Percentiles rank a stretch among this genome's conserved stretches.
phyloP scores from a whole-genome alignment of 2,113 vertebrate species.

The Ibidorhyncha struthersii region DNA sequence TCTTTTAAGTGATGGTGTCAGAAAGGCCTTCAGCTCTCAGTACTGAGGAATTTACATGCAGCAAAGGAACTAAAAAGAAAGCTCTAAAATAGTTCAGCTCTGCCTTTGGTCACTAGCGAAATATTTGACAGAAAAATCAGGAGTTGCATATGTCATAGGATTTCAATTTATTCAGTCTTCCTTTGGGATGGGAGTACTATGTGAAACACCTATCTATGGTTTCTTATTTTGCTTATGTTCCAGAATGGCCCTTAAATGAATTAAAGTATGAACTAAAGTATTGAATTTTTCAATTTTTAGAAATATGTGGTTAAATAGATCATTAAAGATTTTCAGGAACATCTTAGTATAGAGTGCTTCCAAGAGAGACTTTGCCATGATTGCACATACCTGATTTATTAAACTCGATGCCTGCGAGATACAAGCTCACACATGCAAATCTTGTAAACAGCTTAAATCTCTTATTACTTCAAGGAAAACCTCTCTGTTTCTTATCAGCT shows the following conservation, averaged over 20 bases:
- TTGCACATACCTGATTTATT: neutral
- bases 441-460: neutral
- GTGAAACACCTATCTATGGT: neutral
- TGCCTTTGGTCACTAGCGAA: neutral
- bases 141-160: neutral
- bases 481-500: neutral
- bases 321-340: neutral
- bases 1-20: neutral
- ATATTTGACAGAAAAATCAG: neutral
- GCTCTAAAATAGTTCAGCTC: neutral
- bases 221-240: neutral
- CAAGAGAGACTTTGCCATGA: neutral
- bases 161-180: neutral
- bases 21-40: neutral
- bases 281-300: neutral
- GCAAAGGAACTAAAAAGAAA: neutral
- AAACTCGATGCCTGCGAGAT: neutral
- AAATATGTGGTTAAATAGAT: neutral
- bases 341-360: neutral
- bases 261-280: neutral
- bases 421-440: neutral
- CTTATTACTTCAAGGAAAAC: constrained; percentile 19
- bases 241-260: neutral
- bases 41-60: neutral
- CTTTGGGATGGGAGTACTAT: neutral